Percentiles rank a stretch among this genome's conserved stretches.
Conservation (phyloP, 2,797 vertebrate genomes). For the Zonotrichia albicollis region DNA sequence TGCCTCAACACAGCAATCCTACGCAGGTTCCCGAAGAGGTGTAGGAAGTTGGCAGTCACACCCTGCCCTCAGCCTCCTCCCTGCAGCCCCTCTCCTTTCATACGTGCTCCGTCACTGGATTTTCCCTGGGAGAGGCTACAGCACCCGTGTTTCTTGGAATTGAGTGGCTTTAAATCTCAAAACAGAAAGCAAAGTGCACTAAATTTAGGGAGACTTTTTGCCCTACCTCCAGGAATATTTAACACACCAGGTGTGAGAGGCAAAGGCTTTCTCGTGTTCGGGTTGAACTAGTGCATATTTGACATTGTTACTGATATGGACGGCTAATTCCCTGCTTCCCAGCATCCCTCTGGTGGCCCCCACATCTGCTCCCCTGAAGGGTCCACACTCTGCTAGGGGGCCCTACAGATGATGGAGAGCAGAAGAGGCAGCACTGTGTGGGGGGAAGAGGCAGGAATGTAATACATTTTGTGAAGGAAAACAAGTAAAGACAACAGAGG, state of each 20-base stretch:
- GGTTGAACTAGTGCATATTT: background rate
- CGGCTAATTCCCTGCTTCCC: background rate
- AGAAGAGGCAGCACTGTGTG: background rate
- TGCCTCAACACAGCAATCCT: background rate
- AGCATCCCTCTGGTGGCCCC: background rate
- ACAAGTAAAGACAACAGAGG: background rate
- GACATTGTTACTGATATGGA: background rate
- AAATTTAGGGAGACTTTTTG: background rate
- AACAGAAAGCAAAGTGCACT: background rate
- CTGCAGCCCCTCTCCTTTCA: background rate
- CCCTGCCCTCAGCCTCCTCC: background rate
- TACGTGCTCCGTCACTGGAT: background rate
- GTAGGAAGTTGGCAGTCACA: background rate
- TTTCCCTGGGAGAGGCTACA: background rate
- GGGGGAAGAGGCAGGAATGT: background rate
- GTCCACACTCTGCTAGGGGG: background rate
- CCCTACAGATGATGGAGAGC: background rate
- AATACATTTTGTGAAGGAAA: background rate
- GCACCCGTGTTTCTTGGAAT: accelerated
- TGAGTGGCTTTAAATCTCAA: background rate
- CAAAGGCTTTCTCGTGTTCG: accelerated
- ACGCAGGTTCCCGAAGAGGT: background rate
- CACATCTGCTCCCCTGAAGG: background rate
- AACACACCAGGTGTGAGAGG: background rate
- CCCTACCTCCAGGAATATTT: background rate